Conservation (phyloP, 1,140 invertebrate genomes). For the Pygmarrhopalites habei region DNA sequence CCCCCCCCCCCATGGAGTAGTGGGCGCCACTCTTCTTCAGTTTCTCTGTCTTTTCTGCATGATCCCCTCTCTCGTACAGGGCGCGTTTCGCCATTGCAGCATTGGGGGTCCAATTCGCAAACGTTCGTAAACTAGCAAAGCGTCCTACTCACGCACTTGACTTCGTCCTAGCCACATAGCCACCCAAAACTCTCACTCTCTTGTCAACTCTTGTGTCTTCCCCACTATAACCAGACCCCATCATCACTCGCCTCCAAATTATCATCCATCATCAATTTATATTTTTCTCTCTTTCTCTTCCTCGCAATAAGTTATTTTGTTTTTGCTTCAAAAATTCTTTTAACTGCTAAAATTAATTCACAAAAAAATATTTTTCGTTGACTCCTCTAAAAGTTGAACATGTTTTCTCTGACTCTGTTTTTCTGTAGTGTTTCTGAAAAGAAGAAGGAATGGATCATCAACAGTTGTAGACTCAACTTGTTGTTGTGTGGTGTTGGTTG, state of each 20-base stretch:
- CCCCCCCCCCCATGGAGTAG: not conserved
- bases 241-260: not conserved
- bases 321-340: not conserved
- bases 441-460: too few species aligned
- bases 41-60: not conserved
- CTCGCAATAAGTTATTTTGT: not conserved
- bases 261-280: not conserved
- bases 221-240: not conserved
- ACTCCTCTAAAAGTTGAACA: too few species aligned
- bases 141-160: conserved; percentile 34
- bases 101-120: conserved; percentile 15
- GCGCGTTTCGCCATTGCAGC: not conserved
- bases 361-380: not conserved
- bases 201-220: not conserved
- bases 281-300: too few species aligned
- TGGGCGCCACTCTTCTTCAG: not conserved
- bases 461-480: too few species aligned
- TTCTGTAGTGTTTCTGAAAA: too few species aligned
- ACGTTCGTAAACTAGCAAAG: not conserved
- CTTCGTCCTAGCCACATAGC: conserved; percentile 18
- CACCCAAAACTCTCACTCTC: conserved; percentile 3
- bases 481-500: too few species aligned
- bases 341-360: not conserved
- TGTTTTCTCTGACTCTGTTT: too few species aligned
- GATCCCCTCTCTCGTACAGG: not conserved